phyloP scores from a whole-genome alignment of 2,113 vertebrate genomes.

The Lethenteron reissneri region DNA sequence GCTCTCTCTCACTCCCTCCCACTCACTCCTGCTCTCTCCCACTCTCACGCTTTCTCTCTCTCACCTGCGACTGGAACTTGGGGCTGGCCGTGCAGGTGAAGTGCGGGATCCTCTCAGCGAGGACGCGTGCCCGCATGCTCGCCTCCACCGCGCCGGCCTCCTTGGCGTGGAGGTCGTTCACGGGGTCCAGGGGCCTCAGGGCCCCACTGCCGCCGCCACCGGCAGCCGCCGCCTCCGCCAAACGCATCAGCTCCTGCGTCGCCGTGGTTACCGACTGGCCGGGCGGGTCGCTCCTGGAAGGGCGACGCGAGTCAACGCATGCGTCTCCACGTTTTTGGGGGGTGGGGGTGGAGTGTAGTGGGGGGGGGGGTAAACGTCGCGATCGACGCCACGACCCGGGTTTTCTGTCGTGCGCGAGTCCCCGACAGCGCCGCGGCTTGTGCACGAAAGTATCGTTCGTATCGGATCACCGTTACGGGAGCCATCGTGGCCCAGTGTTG shows the following conservation, averaged over 20 bases:
- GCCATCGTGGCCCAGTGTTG: no score
- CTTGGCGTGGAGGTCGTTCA: conserved; percentile 61
- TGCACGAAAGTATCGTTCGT: no score
- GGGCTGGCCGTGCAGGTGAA: conserved; percentile 52
- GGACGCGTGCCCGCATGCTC: conserved; percentile 26
- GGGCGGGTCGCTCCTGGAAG: conserved; percentile 40
- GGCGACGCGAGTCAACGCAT: no score
- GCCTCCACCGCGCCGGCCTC: conserved; percentile 43
- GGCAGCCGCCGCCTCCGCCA: conserved; percentile 35
- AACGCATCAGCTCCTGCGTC: conserved; percentile 53
- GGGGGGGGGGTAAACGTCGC: no score
- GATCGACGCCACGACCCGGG: no score
- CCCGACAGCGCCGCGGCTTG: no score
- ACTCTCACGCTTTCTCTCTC: not conserved
- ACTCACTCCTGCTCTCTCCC: not conserved
- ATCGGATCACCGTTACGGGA: no score
- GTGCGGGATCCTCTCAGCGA: conserved; percentile 31
- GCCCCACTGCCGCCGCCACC: conserved; percentile 18
- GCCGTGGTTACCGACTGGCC: conserved; percentile 44
- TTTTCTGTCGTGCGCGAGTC: no score
- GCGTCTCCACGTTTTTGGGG: no score
- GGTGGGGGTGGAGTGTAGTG: no score
- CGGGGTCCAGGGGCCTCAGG: conserved; percentile 49
- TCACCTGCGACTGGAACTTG: conserved; percentile 44
- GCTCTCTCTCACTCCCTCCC: no score